Base-by-base conservation (phyloP, 2,113 vertebrate species). In the Bubo scandiacus region DNA sequence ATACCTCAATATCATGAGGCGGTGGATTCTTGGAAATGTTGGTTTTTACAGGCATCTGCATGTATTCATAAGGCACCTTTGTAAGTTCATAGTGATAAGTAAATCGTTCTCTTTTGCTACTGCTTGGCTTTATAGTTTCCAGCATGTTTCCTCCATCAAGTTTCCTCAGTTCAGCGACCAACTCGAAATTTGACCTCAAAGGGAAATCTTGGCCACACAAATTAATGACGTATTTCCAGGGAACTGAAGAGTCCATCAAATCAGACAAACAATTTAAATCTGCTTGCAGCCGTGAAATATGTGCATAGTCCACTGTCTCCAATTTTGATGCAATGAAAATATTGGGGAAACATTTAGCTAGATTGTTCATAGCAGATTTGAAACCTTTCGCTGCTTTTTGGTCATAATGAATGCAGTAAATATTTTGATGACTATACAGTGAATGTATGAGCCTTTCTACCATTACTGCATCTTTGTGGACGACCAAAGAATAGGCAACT, bases 131-230 rank as follows among this genome's bases (percentile, higher is more conserved):
- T 67, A 98, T 96, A 0, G 99, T 98, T 97, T 99, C 99, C 81
- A 99, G 95, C 99, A 99, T 99, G 95, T 99, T 99, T 68, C 90
- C 90, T 74, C 99, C 99, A 36, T 97, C 88, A 4, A 99, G 98
- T 71, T 97, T 98, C 96, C 97, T 99, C 86, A 99, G 94, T 93
- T 99, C 99, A 43, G 91, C 26, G 0, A 99, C 98, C 80, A 99
- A 96, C 84, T 99, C 98, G 4, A 98, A 98, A 97, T 99, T 99
- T 43, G 99, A 98, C 89, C 95, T 99, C 74, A 99, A 97, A 59
- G 99, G 99, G 73, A 99, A 99, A 96, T 99, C 99, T 96, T 99
- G 99, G 59, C 99, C 99, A 84, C 99, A 99, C 74, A 99, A 94
- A 94, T 99, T 99, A 89, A 99, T 99, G 75, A 97, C 98, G 6